These are phyloP conservation scores for Lacerta bilineata DNA, from an alignment of 2,797 vertebrate species.

Conservation along the genomic window DNA sequence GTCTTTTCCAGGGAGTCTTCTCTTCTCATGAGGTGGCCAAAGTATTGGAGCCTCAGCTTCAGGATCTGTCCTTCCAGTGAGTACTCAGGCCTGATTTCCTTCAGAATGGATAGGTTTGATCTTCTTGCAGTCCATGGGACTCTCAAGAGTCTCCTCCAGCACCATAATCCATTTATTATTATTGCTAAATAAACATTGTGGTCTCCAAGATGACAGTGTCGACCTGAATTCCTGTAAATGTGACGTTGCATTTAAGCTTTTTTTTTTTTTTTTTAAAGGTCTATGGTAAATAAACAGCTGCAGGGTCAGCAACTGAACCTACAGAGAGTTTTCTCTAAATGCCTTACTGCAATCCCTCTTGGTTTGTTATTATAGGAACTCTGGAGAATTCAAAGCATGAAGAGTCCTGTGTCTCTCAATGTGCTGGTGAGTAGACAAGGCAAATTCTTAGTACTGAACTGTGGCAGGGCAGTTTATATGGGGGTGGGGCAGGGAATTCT, in stretches of 20 bases:
- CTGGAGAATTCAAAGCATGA: constrained; percentile 8
- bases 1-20: no score
- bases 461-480: neutral
- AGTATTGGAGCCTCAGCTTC: no score
- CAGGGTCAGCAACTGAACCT: neutral
- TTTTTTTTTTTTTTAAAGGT: neutral
- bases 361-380: constrained; percentile 63
- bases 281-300: constrained; percentile 14
- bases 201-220: neutral
- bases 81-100: no score
- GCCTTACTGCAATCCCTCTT: neutral
- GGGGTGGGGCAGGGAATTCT: neutral
- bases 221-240: neutral
- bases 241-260: neutral
- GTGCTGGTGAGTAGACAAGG: constrained; percentile 61
- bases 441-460: neutral
- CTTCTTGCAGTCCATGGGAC: no score
- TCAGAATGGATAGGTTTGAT: no score
- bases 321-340: neutral
- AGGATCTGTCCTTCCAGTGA: no score
- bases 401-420: constrained; percentile 52
- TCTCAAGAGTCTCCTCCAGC: no score
- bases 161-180: neutral
- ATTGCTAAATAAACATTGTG: neutral
- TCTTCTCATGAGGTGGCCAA: no score